These are phyloP conservation scores for Uloborus plumipes DNA, from an alignment of 2,888 invertebrate species.

Conservation along the genomic window DNA sequence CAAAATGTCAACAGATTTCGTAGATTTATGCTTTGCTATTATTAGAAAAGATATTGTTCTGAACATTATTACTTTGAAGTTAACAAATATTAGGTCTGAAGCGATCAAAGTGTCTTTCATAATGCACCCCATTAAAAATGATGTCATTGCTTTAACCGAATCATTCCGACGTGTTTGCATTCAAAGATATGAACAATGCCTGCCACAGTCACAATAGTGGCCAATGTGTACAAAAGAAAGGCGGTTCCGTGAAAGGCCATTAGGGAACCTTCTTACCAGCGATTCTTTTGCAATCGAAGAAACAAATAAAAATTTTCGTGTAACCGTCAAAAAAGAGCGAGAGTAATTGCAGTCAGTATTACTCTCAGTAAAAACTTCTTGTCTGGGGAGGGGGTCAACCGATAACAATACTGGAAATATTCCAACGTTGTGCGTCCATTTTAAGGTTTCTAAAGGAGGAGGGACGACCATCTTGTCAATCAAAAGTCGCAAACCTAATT, in stretches of 20 bases:
- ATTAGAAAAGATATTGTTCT: too few relatives aligned
- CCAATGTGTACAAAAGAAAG: neutral
- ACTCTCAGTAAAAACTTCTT: constrained; percentile 15
- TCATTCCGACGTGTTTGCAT: neutral
- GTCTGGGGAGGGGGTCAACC: constrained; percentile 4
- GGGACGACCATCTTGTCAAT: constrained; percentile 41
- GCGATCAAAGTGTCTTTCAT: too few relatives aligned
- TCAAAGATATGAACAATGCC: constrained; percentile 5
- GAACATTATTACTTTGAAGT: too few relatives aligned
- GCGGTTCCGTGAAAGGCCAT: constrained; percentile 10
- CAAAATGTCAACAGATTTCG: too few relatives aligned
- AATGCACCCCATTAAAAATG: neutral
- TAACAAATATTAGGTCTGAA: too few relatives aligned
- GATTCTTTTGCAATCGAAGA: constrained; percentile 19
- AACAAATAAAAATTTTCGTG: constrained; percentile 6
- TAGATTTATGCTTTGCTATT: too few relatives aligned
- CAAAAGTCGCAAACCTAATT: constrained; percentile 41
- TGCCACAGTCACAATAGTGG: neutral
- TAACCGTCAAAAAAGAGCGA: constrained; percentile 15
- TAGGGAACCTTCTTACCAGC: constrained; percentile 14
- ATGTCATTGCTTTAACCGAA: neutral
- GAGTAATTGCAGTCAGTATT: constrained; percentile 30
- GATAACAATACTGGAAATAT: constrained; percentile 34
- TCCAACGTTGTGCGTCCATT: constrained; percentile 20
- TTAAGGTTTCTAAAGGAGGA: constrained; percentile 33